phyloP scores from a whole-genome alignment of 2,797 vertebrate genomes.

The Masticophis lateralis region DNA sequence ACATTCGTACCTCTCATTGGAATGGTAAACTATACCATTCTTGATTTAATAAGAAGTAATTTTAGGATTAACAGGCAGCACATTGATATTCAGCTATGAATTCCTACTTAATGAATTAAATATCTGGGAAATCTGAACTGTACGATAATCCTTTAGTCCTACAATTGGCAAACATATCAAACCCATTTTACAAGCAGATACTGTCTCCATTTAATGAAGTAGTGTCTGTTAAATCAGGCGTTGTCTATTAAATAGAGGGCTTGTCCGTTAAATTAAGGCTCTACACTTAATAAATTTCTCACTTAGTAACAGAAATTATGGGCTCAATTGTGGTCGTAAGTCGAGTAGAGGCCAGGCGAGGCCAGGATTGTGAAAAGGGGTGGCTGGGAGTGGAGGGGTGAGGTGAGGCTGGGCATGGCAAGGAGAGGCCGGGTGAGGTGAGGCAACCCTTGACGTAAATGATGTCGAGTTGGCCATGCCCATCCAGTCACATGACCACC shows the following conservation, averaged over 20 bases:
- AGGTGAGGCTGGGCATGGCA: no score
- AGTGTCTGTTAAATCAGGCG: neutral
- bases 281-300: no score
- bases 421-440: no score
- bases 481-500: no score
- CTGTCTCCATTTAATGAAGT: neutral
- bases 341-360: no score
- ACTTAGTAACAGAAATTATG: no score
- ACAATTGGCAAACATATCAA: neutral
- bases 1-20: neutral
- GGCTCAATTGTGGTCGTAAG: no score
- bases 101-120: conserved; percentile 47
- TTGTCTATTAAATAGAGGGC: neutral
- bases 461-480: no score
- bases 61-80: neutral
- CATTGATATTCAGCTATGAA: conserved; percentile 20
- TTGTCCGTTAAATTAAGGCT: neutral
- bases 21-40: neutral
- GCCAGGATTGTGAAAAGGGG: no score
- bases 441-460: no score
- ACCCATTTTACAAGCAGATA: neutral
- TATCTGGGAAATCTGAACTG: conserved; percentile 7
- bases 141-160: conserved; percentile 18
- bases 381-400: no score
- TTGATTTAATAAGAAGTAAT: neutral